Base-by-base conservation (phyloP, 2,797 vertebrate genomes). In the Acanthurus tractus region DNA sequence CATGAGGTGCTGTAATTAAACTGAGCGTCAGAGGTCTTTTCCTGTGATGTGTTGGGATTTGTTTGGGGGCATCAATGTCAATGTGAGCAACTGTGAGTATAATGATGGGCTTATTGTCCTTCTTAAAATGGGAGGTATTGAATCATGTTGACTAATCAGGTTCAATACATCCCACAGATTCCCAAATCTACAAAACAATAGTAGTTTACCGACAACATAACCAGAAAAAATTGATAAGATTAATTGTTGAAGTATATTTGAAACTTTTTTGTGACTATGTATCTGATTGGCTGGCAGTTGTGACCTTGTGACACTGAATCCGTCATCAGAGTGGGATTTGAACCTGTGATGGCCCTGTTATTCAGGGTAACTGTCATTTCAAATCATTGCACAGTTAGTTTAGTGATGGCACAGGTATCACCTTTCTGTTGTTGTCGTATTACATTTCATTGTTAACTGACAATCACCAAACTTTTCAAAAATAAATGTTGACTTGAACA, bases 1-100 rank as follows among this genome's bases (percentile, higher is more conserved):
- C 78, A 69, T 64, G 87, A 92, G 88, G 38, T 70, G 61, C 46
- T 68, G 68, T 83, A 70, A 76, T 83, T 80, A 62, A 75, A 82
- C 9, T 13, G 22, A 36, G 36, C 22, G 9, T 63, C 54, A 74
- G 75, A 61, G 68, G 75, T 48, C 53, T 63, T 65, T 54, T 49
- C 25, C 40, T 55, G 36, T 63, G 70, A 65, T 38, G 63, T 63
- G 34, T 13, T 52, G 50, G 46, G 70, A 80, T 62, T 79, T 58
- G 36, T 72, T 73, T 40, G 22, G n/a, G 57, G 59, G 50, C 12
- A 8, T 6, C 45, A 17, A n/a, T 45, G 48, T 74, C 44, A 42
- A n/a, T 52, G 34, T 73, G 23, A 40, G 23, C 5, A 1, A 45
- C 4, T 34, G 29, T 29, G 38, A 44, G 13, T 17, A 17, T 17